Conservation (phyloP, 2,797 vertebrate species). For the Silurus aristotelis region DNA sequence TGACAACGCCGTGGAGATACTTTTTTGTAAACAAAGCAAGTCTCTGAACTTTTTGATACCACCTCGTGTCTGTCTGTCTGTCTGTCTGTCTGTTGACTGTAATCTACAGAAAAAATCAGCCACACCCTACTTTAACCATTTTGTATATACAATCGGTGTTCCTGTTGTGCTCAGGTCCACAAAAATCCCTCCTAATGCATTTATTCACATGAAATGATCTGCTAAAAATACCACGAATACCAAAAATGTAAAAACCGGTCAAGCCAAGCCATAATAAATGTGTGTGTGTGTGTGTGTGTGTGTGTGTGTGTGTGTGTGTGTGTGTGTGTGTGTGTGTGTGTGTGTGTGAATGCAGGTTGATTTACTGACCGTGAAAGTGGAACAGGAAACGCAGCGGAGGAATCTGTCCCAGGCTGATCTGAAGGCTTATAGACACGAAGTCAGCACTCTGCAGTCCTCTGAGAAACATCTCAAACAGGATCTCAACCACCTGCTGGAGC, state of each 20-base stretch:
- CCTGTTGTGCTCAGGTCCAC: background rate
- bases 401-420: slow-evolving; percentile 88
- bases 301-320: background rate
- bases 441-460: slow-evolving; percentile 83
- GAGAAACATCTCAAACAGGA: slow-evolving; percentile 97
- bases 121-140: background rate
- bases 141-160: background rate
- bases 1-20: too few relatives aligned
- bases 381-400: slow-evolving; percentile 90
- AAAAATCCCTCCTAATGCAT: background rate
- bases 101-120: background rate
- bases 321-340: background rate
- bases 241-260: too few relatives aligned
- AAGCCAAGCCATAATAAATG: background rate
- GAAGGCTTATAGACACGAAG: slow-evolving; percentile 90
- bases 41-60: too few relatives aligned
- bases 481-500: slow-evolving; percentile 90
- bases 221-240: background rate
- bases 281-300: background rate
- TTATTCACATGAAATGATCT: background rate
- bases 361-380: slow-evolving; percentile 84
- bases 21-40: too few relatives aligned
- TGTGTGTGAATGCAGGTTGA: slow-evolving; percentile 75
- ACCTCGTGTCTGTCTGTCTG: background rate
- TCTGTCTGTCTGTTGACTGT: background rate